Conservation (phyloP, 2,113 vertebrate species). For the Percina caprodes region DNA sequence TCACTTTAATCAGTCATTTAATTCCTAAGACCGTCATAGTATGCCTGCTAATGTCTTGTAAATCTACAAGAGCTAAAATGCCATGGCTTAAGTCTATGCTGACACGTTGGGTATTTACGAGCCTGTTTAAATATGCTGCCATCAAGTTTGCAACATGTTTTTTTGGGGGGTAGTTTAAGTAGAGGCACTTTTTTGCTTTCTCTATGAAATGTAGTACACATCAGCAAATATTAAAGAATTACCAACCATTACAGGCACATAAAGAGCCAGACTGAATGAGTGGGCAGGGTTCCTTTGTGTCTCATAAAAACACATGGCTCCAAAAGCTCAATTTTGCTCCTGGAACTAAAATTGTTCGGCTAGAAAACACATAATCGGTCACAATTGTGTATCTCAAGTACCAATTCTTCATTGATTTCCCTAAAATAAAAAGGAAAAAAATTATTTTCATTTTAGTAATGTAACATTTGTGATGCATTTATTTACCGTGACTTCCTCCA, state of each 20-base stretch:
- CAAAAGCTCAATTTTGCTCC: neutral
- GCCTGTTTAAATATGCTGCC: neutral
- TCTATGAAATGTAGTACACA: neutral
- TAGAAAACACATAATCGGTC: neutral
- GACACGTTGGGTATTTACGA: slow-evolving; percentile 16
- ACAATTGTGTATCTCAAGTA: neutral
- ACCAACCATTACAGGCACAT: neutral
- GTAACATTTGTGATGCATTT: neutral
- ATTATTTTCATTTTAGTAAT: neutral
- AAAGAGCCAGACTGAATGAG: slow-evolving; percentile 1
- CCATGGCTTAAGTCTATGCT: slow-evolving; percentile 4
- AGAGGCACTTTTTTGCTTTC: neutral
- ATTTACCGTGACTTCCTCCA: neutral
- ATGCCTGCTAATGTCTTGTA: slow-evolving; percentile 55
- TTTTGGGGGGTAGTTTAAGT: neutral
- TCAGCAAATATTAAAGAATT: neutral
- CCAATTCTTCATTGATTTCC: neutral
- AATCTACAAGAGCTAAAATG: slow-evolving; percentile 46
- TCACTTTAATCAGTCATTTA: slow-evolving; percentile 68
- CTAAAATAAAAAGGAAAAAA: neutral
- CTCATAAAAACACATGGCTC: neutral
- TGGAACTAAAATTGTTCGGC: neutral
- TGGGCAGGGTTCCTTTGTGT: neutral
- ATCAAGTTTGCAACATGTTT: slow-evolving; percentile 5
- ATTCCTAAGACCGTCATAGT: slow-evolving; percentile 46